These are phyloP conservation scores for Synanthedon formicaeformis DNA, from an alignment of 2,888 invertebrate species.

Conservation along the genomic window DNA sequence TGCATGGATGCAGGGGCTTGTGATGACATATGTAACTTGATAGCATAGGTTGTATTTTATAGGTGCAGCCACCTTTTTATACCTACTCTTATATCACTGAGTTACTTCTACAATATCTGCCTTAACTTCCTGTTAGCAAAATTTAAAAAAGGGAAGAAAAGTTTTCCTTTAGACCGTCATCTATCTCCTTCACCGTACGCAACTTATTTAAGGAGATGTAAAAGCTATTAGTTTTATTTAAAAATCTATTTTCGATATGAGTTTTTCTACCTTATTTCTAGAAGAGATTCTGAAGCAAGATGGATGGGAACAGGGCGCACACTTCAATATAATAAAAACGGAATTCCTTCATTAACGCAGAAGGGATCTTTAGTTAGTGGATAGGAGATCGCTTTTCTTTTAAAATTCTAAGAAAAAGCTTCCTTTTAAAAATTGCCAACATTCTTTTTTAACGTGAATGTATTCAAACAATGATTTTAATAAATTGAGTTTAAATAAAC, in stretches of 20 bases:
- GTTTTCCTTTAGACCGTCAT: background rate
- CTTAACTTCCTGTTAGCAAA: too few species aligned
- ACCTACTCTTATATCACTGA: too few species aligned
- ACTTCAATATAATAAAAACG: constrained; percentile 41
- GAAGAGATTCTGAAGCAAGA: constrained; percentile 18
- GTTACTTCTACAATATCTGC: too few species aligned
- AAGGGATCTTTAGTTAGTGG: constrained; percentile 13
- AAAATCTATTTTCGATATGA: constrained; percentile 3
- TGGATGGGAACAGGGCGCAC: constrained; percentile 31
- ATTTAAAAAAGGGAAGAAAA: too few species aligned
- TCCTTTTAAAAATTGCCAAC: constrained; percentile 2
- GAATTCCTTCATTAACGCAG: constrained; percentile 46
- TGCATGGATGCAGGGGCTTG: too few species aligned
- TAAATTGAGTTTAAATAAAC: background rate
- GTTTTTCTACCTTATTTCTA: constrained; percentile 1
- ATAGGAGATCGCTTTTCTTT: constrained; percentile 7
- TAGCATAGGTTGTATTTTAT: too few species aligned
- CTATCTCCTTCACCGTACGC: background rate
- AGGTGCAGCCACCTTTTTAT: too few species aligned
- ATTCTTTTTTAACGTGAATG: background rate
- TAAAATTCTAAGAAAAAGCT: constrained; percentile 4
- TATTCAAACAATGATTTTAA: background rate
- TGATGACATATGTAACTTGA: too few species aligned
- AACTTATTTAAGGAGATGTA: background rate
- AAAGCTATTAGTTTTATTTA: background rate